Conservation (phyloP, 2,797 vertebrate genomes). For the Odontamblyopus rebecca region DNA sequence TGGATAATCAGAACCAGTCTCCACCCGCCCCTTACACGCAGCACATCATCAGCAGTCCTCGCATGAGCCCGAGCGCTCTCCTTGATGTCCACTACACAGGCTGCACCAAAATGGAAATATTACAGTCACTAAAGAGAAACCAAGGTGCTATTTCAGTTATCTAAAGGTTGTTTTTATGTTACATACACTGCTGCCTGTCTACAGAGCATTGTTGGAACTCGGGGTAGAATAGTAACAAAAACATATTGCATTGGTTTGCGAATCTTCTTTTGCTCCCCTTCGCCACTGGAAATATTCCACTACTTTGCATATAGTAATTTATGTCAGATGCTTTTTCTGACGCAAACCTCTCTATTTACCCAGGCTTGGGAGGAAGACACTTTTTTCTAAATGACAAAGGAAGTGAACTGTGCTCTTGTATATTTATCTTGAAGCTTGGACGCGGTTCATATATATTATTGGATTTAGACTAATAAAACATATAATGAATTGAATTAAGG, state of each 20-base stretch:
- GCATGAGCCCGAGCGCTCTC: constrained; percentile 39
- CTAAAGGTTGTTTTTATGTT: constrained; percentile 26
- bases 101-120: constrained; percentile 39
- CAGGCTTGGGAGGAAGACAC: neutral
- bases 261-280: constrained; percentile 4
- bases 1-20: constrained; percentile 68
- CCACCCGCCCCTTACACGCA: constrained; percentile 49
- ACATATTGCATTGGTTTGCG: constrained; percentile 6
- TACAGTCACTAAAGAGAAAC: constrained; percentile 30
- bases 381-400: neutral
- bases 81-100: constrained; percentile 55
- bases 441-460: neutral
- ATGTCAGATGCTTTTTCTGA: constrained; percentile 1
- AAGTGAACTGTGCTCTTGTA: neutral
- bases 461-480: neutral
- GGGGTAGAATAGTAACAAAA: neutral
- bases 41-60: constrained; percentile 59
- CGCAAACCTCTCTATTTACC: neutral
- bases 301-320: constrained; percentile 8
- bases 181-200: constrained; percentile 25
- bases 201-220: neutral
- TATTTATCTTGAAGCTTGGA: neutral
- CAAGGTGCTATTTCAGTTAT: constrained; percentile 27
- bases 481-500: neutral
- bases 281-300: neutral